Base-by-base conservation (phyloP, 2,888 invertebrate genomes). In the Sthenelais limicola region DNA sequence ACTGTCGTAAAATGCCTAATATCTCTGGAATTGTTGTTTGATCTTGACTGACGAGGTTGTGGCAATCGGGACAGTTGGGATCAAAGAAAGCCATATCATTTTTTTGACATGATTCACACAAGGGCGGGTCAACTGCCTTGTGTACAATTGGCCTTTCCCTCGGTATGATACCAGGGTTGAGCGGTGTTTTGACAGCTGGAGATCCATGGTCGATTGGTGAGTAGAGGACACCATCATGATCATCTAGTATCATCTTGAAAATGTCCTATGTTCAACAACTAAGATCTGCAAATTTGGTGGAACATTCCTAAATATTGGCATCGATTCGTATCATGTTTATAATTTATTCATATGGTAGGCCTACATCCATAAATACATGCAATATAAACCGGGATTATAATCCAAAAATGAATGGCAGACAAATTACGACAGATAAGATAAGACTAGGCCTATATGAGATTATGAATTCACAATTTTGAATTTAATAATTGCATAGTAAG, bases 1-100 rank as follows among this genome's bases (percentile, higher is more conserved):
- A 90, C 80, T 90, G 89, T 47, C 90, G 79, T 74, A 90, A 78
- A 47, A 90, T 86, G 68, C 90, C 89, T 78, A 89, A 89, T 43
- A 90, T 85, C 72, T 90, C 88, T 62, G 88, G 84, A n/a, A 89
- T 83, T 7, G 86, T 84, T 4, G 89, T 85, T 67, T 80, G 78
- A 0, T 84, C 80, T 69, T 82, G 81, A 32, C 81, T 73, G 21
- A 89, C 77, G 21, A 88, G 84, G 66, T 86, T 84, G 68, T 81
- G 78, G 74, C 89, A 89, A 52, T 86, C 87, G 56, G 85, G 82
- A 74, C 89, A 89, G 32, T 83, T 83, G 1, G 89, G 88, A 77
- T 89, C 88, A 77, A 89, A 89, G 81, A 88, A 89, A 30, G 87
- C 82, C 15, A 88, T 80, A 71, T 89, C 88, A 49, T 85, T 79